Evolutionary conservation across 2,888 invertebrate species (phyloP), one percentile per base, ranked within the genome.

Genomic region (Drosophila neonasuta): DNA sequence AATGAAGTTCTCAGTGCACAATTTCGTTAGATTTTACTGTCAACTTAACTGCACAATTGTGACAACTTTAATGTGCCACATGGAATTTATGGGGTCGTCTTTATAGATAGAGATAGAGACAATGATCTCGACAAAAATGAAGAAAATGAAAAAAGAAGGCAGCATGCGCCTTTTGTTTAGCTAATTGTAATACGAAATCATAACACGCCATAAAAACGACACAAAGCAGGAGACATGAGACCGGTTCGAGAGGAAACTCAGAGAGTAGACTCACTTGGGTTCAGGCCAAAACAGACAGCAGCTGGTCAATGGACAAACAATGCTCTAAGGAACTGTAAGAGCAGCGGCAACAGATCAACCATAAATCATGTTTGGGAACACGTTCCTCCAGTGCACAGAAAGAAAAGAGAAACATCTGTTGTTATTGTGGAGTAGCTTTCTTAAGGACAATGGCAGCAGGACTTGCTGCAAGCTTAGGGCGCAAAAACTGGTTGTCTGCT

Each of bases 181-280:
- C 85, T 86, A 82, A 82, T 82, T 82, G 85, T 82, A 82, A 82
- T 71, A 77, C 85, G 81, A 69, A 86, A 82, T 82, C 81, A 82
- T 82, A 82, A 82, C 81, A 82, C 81, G 81, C 79, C 81, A 82
- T 82, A 84, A 82, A 80, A 84, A 84, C 57, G 39, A 56, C 56
- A 56, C 36, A 56, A 46, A 51, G 57, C 50, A 36, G 52, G 50
- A 77, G 79, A 65, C 59, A 55, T 55, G 50, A 60, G 69, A 86
- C 86, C 86, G 83, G 86, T 81, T 84, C 64, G 32, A 59, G 32
- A 9, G 4, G 10, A 9, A 24, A 24, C 24, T 24, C 24, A 24
- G 32, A 9, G 32, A 32, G 32, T 9, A 63, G 76, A 58, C 41
- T 51, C 48, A 24, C 24, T 57, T 49, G 44, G 45, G 64, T 46